Evolutionary conservation across 1,140 invertebrate species (phyloP).

Genomic region (Hycleus phaleratus): DNA sequence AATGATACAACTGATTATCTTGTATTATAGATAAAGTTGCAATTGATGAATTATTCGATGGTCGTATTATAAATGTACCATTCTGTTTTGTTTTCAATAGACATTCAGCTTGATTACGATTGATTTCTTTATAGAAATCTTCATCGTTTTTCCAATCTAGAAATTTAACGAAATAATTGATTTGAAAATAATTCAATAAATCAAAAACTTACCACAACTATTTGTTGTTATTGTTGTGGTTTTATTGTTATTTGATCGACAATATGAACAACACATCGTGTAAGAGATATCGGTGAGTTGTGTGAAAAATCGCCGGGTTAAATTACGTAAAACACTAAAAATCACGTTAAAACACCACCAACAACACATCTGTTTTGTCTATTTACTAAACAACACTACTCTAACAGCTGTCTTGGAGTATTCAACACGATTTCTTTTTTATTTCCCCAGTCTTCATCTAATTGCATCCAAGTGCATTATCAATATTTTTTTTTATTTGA

Average conservation of each 20-base stretch:
- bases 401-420: no score
- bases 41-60: constrained; percentile 27
- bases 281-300: constrained; percentile 16
- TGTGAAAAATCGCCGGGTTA: constrained; percentile 14
- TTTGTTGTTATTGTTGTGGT: background rate
- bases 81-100: constrained; percentile 31
- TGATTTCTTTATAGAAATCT: constrained; percentile 33
- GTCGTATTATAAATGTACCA: constrained; percentile 38
- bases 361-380: no score
- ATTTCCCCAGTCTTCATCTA: no score
- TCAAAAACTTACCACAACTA: constrained; percentile 1
- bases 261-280: constrained; percentile 23
- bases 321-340: constrained; percentile 21
- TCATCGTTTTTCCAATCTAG: constrained; percentile 5
- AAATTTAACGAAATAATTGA: background rate
- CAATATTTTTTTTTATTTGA: no score
- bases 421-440: no score
- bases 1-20: constrained; percentile 34
- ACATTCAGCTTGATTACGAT: constrained; percentile 29
- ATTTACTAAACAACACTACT: no score
- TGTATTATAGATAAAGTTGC: constrained; percentile 34
- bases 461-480: no score
- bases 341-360: constrained; percentile 28
- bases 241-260: constrained; percentile 1
- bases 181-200: constrained; percentile 15